Evolutionary conservation across 53 echinoderm and acorn worm genomes (phyloP).

Genomic region (Echinometra lucunter): DNA sequence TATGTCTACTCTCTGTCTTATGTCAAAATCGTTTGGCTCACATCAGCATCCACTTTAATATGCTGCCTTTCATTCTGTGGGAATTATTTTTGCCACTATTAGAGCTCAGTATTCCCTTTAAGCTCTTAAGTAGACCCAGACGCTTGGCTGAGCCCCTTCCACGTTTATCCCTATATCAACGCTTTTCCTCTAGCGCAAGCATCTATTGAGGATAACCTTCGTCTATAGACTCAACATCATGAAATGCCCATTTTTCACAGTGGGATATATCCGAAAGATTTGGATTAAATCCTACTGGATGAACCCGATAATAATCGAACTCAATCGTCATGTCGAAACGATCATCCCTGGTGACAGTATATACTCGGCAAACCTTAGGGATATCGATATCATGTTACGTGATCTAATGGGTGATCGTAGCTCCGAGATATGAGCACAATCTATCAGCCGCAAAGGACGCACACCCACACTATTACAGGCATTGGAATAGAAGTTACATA

Average conservation of each 20-base stretch:
- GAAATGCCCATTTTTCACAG: no score
- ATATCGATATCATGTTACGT: neutral
- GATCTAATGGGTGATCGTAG: conserved; percentile 16
- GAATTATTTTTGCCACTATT: no score
- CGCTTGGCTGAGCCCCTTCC: no score
- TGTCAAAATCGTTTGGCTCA: no score
- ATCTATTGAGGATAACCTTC: no score
- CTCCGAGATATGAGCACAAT: neutral
- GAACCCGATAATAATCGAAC: neutral
- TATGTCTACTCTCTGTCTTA: no score
- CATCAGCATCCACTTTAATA: no score
- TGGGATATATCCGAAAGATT: neutral
- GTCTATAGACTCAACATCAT: no score
- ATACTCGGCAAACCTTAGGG: neutral
- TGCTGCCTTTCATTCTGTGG: no score
- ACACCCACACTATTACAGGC: neutral
- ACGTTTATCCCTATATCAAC: no score
- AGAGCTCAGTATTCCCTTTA: no score
- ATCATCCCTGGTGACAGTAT: neutral
- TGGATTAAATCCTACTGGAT: neutral
- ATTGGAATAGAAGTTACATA: neutral
- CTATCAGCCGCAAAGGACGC: neutral
- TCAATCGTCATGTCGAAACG: neutral
- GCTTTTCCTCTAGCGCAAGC: neutral
- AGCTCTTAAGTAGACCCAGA: no score